Conservation (phyloP, 2,797 vertebrate genomes). For the Crypturellus tataupa region DNA sequence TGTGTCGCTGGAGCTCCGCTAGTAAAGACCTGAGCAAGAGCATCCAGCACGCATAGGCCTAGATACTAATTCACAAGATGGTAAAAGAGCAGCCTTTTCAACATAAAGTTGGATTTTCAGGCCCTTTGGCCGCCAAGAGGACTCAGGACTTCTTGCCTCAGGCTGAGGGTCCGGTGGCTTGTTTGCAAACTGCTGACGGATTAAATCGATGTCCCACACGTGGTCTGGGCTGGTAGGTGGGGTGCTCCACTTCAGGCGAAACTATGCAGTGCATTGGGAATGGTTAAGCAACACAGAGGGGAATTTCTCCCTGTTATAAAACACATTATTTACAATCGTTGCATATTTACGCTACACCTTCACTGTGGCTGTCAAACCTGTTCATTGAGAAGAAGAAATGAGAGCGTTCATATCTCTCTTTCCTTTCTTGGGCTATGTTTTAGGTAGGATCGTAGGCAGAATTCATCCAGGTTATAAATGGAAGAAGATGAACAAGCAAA, state of each 20-base stretch:
- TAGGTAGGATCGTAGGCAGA: neutral
- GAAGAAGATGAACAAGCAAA: neutral
- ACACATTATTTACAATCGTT: neutral
- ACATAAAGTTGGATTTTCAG: neutral
- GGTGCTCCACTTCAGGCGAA: neutral
- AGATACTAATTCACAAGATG: neutral
- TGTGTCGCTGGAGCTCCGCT: fast-evolving
- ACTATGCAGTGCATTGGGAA: neutral
- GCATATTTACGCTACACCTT: neutral
- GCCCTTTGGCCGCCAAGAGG: neutral
- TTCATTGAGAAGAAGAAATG: neutral
- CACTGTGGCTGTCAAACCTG: neutral
- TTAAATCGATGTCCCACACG: neutral
- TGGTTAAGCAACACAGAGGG: neutral
- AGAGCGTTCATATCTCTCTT: neutral
- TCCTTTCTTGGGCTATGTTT: neutral
- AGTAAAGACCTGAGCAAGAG: neutral
- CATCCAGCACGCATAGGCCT: neutral
- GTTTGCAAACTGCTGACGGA: neutral
- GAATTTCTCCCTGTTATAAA: neutral
- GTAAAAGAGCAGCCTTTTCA: neutral
- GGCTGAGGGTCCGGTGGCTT: neutral
- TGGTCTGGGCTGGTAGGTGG: neutral
- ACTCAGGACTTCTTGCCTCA: neutral
- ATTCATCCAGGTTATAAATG: neutral